These are phyloP conservation scores for Pentalonia nigronervosa DNA, from an alignment of 1,140 invertebrate genomes.

Conservation along the genomic window DNA sequence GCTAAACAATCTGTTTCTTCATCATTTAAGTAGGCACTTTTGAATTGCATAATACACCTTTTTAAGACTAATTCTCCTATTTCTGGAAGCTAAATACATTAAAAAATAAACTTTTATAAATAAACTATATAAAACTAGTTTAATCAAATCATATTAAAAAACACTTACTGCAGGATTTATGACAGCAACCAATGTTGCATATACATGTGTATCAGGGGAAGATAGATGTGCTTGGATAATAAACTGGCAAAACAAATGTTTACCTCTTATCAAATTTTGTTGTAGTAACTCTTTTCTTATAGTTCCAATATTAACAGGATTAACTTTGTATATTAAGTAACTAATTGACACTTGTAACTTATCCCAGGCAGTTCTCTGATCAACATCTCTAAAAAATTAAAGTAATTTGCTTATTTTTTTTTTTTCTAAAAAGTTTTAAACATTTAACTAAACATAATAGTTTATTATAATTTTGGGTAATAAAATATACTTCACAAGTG, in stretches of 20 bases:
- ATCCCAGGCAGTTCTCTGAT: background rate
- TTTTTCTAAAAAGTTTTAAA: no score
- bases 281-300: background rate
- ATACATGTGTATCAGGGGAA: background rate
- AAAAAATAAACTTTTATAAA: background rate
- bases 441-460: no score
- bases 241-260: background rate
- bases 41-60: background rate
- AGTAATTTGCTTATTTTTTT: background rate
- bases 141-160: background rate
- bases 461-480: no score
- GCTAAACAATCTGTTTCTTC: background rate
- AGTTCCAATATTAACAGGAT: background rate
- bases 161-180: background rate
- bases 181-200: background rate
- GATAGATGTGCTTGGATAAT: background rate
- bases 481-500: no score
- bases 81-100: background rate
- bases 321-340: background rate
- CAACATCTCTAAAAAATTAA: background rate
- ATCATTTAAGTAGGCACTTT: background rate
- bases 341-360: background rate
- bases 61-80: background rate
- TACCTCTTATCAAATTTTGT: background rate
- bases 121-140: background rate